These are phyloP conservation scores for Glaucidium brasilianum DNA, from an alignment of 2,113 vertebrate genomes.

Conservation along the genomic window DNA sequence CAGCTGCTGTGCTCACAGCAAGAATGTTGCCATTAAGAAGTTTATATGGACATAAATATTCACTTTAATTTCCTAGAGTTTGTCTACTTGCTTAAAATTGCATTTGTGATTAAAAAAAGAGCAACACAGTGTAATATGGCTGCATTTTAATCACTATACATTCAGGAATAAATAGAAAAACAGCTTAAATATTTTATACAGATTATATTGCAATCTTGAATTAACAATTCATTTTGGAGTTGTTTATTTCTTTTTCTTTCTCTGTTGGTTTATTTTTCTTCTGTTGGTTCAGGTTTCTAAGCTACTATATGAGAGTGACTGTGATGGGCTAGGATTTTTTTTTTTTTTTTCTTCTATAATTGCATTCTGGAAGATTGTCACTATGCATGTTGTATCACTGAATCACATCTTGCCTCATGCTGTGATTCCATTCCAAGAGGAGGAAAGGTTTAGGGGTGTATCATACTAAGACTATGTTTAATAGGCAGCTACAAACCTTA, in stretches of 20 bases:
- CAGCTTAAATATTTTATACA: constrained; percentile 58
- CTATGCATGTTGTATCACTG: neutral
- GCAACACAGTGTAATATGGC: neutral
- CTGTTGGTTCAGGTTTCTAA: neutral
- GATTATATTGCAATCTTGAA: constrained; percentile 34
- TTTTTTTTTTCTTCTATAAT: neutral
- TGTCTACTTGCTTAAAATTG: constrained; percentile 64
- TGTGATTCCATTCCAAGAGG: neutral
- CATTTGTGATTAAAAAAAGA: constrained; percentile 59
- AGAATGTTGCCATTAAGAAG: constrained; percentile 51
- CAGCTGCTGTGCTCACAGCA: constrained; percentile 60
- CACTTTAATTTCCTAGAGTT: constrained; percentile 63
- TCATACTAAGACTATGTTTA: neutral
- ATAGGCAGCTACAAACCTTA: neutral
- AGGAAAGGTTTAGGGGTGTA: neutral
- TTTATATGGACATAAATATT: constrained; percentile 67
- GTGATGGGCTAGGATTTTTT: neutral
- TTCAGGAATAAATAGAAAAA: constrained; percentile 41
- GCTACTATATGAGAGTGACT: neutral
- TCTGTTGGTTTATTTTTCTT: neutral
- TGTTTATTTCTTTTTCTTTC: neutral
- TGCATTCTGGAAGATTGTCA: neutral
- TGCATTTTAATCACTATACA: constrained; percentile 43
- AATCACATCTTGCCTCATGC: neutral
- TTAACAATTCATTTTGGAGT: constrained; percentile 42